phyloP scores from a whole-genome alignment of 2,888 invertebrate species.

The Syrista parreyssii region DNA sequence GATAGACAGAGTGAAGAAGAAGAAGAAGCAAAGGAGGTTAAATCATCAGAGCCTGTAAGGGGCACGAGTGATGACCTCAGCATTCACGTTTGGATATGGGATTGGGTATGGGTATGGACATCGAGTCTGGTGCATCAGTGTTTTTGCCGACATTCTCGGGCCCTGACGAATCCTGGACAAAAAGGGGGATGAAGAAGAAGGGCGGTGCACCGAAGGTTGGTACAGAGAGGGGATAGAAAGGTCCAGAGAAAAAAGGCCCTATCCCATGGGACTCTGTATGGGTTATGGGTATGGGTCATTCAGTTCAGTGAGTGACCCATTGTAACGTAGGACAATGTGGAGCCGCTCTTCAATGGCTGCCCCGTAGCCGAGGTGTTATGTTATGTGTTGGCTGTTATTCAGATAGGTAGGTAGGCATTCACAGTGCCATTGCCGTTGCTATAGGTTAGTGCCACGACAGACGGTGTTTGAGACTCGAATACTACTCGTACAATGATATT shows the following conservation, averaged over 20 bases:
- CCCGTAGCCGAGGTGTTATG: slow-evolving; percentile 59
- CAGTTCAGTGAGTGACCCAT: slow-evolving; percentile 57
- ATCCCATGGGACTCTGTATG: slow-evolving; percentile 40
- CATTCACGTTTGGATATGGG: neutral
- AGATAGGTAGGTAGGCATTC: slow-evolving; percentile 49
- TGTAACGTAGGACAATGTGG: slow-evolving; percentile 58
- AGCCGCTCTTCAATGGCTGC: slow-evolving; percentile 54
- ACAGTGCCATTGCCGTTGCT: slow-evolving; percentile 36
- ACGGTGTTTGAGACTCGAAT: slow-evolving; percentile 37
- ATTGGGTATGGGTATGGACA: neutral
- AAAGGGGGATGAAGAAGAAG: slow-evolving; percentile 7
- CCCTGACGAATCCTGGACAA: neutral
- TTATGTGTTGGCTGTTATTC: slow-evolving; percentile 59
- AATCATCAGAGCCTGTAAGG: neutral
- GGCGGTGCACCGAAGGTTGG: slow-evolving; percentile 13
- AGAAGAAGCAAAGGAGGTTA: neutral
- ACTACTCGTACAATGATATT: slow-evolving; percentile 20
- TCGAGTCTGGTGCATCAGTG: neutral
- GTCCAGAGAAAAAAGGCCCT: slow-evolving; percentile 42
- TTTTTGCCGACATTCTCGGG: neutral
- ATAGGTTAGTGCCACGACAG: slow-evolving; percentile 22
- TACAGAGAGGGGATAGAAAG: slow-evolving; percentile 8
- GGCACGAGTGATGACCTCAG: neutral
- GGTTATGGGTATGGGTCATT: slow-evolving; percentile 43
- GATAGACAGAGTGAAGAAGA: neutral